Conservation (phyloP, 2,113 vertebrate species). For the Passerina amoena region DNA sequence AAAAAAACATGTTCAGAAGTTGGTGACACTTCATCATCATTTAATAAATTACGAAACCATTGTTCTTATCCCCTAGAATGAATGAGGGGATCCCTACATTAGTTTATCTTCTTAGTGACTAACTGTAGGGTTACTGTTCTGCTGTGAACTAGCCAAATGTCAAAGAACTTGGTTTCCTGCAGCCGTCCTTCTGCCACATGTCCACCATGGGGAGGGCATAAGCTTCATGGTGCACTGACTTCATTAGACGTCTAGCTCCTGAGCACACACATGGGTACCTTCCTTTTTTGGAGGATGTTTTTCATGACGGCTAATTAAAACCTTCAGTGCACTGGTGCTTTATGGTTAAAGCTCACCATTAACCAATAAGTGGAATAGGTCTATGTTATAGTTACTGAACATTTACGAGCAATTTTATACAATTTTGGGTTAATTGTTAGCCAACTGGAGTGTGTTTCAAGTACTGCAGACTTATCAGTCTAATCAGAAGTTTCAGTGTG, state of each 20-base stretch:
- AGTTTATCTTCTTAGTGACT: neutral
- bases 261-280: neutral
- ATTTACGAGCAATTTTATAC: constrained; percentile 66
- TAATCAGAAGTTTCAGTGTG: neutral
- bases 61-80: neutral
- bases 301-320: neutral
- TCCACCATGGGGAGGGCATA: fast-evolving
- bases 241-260: neutral
- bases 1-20: neutral
- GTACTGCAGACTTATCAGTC: neutral
- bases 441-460: constrained; percentile 59
- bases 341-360: neutral
- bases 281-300: neutral
- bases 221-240: neutral
- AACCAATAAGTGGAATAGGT: neutral
- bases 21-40: neutral
- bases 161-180: neutral
- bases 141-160: neutral
- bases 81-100: neutral
- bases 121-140: neutral
- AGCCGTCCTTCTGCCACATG: neutral
- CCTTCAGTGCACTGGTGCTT: constrained; percentile 20
- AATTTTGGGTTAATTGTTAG: constrained; percentile 61
- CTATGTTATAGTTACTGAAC: neutral
- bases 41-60: neutral